Conservation (phyloP, 2,888 invertebrate genomes). For the Lathronympha strigana region DNA sequence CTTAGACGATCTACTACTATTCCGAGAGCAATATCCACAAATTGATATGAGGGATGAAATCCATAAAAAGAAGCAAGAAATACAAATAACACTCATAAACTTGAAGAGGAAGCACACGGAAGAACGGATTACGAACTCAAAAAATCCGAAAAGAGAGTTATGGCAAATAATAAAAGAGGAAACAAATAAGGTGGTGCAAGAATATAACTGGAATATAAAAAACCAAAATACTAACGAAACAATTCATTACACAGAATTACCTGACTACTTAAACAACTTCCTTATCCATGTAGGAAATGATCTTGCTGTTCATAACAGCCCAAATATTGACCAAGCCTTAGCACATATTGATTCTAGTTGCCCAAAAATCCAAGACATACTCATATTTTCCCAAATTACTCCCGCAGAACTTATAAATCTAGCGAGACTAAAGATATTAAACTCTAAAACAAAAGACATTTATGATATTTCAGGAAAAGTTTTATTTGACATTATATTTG, state of each 20-base stretch:
- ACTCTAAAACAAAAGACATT: not conserved
- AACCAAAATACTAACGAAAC: not conserved
- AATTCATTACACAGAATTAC: not conserved
- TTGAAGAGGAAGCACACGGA: no score
- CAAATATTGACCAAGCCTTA: no score
- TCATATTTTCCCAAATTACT: not conserved
- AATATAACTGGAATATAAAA: not conserved
- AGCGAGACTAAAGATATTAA: no score
- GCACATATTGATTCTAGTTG: not conserved
- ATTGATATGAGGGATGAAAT: no score
- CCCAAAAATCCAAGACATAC: not conserved
- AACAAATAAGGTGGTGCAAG: not conserved
- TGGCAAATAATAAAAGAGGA: not conserved
- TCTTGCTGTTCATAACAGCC: no score
- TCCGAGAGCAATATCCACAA: no score
- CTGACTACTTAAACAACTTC: not conserved
- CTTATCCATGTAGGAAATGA: not conserved
- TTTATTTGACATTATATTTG: not conserved
- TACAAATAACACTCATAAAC: no score
- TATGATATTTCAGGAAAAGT: not conserved
- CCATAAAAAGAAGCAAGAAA: no score
- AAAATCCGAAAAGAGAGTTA: not conserved
- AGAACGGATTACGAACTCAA: not conserved
- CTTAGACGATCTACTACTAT: not conserved
- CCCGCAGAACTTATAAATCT: not conserved